Base-by-base conservation (phyloP, 2,797 vertebrate species). In the Pangasius macronema region DNA sequence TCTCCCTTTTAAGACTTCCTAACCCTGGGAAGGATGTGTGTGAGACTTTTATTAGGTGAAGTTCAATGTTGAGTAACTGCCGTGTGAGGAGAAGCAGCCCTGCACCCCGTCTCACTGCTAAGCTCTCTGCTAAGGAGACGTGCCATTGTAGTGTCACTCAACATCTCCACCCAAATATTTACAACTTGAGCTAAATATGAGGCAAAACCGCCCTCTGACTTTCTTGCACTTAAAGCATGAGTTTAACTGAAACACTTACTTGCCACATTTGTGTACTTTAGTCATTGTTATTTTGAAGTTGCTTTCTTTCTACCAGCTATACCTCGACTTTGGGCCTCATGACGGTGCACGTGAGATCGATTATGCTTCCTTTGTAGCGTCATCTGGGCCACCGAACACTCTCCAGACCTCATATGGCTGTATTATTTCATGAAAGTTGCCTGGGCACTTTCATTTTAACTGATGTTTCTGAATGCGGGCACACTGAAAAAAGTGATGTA, bases 31-130 rank as follows among this genome's bases (percentile, higher is more conserved):
- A 92, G 91, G 89, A 92, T 76, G 85, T 8, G 83, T 84, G 89
- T 91, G 91, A 89, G 87, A 87, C 89, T 92, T 95, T 94, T 95
- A 95, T 93, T 93, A 91, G 89, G 93, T 93, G 93, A 84, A n/a
- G 89, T 87, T 87, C 84, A 83, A 81, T 85, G 82, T 91, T 90
- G 92, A 94, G 91, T 91, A 93, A 90, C 93, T 94, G 94, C 92
- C 84, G 84, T 90, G 91, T 92, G 93, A 94, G 87, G 82, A 85
- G 91, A 89, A 82, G 85, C 72, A 89, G 53, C 42, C 89, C 83
- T 85, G 88, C 92, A 81, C 0, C n/a, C 88, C 1, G 7, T 51
- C 73, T 67, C 30, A 18, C 39, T 27, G 5, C 22, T 20, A 24
- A 24, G 33, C 68, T 55, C 51, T 24, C 90, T 89, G 6, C 89